Conservation (phyloP, 2,888 invertebrate genomes). For the Heliconius ethilla region DNA sequence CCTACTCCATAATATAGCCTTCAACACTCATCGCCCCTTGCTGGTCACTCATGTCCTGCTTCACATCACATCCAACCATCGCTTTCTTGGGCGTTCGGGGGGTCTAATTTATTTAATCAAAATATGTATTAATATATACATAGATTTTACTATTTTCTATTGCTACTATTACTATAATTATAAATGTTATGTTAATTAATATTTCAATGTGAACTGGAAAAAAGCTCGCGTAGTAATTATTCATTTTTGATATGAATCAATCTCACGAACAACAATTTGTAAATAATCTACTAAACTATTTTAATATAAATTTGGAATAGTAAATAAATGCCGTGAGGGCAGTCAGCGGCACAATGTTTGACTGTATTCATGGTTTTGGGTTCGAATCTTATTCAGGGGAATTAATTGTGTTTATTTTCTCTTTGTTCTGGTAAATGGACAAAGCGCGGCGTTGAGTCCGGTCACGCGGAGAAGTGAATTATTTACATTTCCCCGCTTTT, state of each 20-base stretch:
- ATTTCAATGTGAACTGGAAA: neutral
- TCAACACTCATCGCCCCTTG: too few species aligned
- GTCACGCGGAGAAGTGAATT: too few species aligned
- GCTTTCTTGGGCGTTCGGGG: neutral
- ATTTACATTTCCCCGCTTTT: too few species aligned
- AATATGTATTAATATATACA: neutral
- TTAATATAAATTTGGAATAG: neutral
- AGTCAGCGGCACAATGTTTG: too few species aligned
- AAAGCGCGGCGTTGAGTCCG: too few species aligned
- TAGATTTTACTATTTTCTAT: neutral
- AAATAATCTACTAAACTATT: neutral
- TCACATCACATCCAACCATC: neutral
- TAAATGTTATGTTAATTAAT: neutral
- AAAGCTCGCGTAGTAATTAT: neutral
- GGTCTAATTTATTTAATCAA: neutral
- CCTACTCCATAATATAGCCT: too few species aligned
- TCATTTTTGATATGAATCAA: neutral
- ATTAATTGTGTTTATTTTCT: too few species aligned
- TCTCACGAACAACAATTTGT: neutral
- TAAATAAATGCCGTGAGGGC: too few species aligned
- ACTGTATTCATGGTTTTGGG: too few species aligned
- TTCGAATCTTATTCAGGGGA: too few species aligned
- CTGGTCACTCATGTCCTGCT: neutral
- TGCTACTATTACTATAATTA: neutral
- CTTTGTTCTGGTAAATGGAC: too few species aligned